Conservation (phyloP, 2,797 vertebrate species). For the Spinus olivaceus region DNA sequence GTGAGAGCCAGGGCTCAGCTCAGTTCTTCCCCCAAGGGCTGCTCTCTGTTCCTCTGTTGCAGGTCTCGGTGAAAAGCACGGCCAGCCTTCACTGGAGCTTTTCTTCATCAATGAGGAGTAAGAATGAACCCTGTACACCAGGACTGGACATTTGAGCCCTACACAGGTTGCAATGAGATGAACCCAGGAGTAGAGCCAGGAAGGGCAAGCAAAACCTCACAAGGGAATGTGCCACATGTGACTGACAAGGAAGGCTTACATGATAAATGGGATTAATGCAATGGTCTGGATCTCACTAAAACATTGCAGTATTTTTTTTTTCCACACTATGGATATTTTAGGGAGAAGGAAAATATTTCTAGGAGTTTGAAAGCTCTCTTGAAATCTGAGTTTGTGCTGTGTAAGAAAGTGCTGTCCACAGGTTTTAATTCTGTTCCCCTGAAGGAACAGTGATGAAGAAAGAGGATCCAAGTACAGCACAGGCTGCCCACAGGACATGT, state of each 20-base stretch:
- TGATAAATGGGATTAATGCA: not conserved
- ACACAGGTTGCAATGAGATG: slow-evolving; percentile 54
- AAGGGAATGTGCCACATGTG: not conserved
- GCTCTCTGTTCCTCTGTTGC: slow-evolving; percentile 6
- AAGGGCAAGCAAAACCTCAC: slow-evolving; percentile 22
- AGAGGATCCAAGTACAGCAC: not conserved
- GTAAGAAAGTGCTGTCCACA: not conserved
- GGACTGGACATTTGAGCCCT: slow-evolving; percentile 63
- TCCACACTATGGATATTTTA: not conserved
- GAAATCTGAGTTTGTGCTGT: not conserved
- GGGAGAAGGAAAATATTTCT: not conserved
- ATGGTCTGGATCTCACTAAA: not conserved
- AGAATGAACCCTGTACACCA: slow-evolving; percentile 61
- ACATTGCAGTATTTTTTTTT: not conserved
- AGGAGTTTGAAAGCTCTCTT: not conserved
- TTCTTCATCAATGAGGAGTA: slow-evolving; percentile 87
- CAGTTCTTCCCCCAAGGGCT: not conserved
- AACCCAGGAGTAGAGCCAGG: slow-evolving; percentile 43
- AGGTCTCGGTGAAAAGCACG: slow-evolving; percentile 65
- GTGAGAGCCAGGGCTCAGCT: not conserved
- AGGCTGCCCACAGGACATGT: not conserved
- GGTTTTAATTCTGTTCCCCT: not conserved
- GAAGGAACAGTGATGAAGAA: not conserved
- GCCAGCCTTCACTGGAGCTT: slow-evolving; percentile 79
- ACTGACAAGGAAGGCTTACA: not conserved